These are phyloP conservation scores for Neomonachus schauinslandi DNA, from an alignment of 2,113 vertebrate genomes.

Conservation along the genomic window DNA sequence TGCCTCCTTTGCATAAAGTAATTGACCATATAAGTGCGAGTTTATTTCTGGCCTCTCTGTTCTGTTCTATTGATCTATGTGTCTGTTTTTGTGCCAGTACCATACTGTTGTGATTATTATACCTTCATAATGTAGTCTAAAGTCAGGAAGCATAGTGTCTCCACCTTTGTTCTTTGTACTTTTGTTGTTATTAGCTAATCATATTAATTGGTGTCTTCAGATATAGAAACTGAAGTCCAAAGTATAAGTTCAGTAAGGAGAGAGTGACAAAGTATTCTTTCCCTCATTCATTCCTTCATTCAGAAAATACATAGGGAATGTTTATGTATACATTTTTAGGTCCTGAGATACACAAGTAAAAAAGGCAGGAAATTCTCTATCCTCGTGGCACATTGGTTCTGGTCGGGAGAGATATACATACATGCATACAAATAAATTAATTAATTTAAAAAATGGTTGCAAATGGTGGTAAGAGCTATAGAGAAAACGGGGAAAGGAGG, in stretches of 20 bases:
- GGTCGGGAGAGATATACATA: background rate
- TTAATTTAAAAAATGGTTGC: background rate
- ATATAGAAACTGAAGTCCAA: background rate
- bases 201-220: background rate
- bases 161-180: background rate
- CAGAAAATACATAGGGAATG: background rate
- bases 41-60: background rate
- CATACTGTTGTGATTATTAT: background rate
- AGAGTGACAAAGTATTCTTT: background rate
- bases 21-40: background rate
- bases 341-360: background rate
- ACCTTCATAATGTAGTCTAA: background rate
- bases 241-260: background rate
- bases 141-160: background rate
- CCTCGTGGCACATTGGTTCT: background rate
- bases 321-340: background rate
- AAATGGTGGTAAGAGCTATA: background rate
- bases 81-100: background rate
- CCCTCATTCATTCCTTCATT: background rate
- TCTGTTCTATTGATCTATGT: background rate
- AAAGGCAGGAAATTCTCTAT: background rate
- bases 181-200: background rate
- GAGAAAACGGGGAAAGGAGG: background rate
- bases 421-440: background rate
- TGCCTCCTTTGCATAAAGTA: background rate